A percentile compares a stretch with the other conserved stretches of the same genome.
Evolutionary conservation across 1,140 invertebrate species (phyloP).

Genomic region (Sitodiplosis mosellana): DNA sequence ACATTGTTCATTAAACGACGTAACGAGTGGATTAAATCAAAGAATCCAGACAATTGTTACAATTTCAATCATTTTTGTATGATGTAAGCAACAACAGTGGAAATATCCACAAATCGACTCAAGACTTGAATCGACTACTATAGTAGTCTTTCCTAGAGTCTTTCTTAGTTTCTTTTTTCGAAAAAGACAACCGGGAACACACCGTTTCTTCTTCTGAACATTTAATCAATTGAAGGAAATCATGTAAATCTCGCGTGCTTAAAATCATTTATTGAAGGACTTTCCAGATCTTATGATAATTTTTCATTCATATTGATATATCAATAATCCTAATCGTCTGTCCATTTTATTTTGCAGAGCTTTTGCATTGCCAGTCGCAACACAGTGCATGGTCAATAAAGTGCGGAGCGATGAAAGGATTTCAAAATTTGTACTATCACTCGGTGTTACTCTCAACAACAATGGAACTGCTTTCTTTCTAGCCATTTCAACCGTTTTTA

Average conservation of each 20-base stretch:
- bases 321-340: background rate
- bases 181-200: constrained; percentile 75
- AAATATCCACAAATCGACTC: no score
- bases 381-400: constrained; percentile 84
- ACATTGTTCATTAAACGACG: no score
- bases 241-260: no score
- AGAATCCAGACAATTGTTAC: no score
- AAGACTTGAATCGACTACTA: no score
- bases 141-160: no score
- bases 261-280: background rate
- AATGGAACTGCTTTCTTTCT: constrained; percentile 88
- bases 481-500: constrained; percentile 72
- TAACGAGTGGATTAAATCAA: no score
- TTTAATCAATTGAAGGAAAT: constrained; percentile 53
- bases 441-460: constrained; percentile 85
- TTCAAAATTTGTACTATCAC: constrained; percentile 76
- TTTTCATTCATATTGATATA: constrained; percentile 2
- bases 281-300: background rate
- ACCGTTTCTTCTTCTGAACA: constrained; percentile 82
- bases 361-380: constrained; percentile 85
- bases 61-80: no score
- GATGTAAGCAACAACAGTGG: no score
- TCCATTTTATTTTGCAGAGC: constrained; percentile 38
- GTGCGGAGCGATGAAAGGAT: constrained; percentile 75
- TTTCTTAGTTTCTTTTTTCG: constrained; percentile 68